Evolutionary conservation across 2,113 vertebrate species (phyloP).

Genomic region (Herpetotheres cachinnans): DNA sequence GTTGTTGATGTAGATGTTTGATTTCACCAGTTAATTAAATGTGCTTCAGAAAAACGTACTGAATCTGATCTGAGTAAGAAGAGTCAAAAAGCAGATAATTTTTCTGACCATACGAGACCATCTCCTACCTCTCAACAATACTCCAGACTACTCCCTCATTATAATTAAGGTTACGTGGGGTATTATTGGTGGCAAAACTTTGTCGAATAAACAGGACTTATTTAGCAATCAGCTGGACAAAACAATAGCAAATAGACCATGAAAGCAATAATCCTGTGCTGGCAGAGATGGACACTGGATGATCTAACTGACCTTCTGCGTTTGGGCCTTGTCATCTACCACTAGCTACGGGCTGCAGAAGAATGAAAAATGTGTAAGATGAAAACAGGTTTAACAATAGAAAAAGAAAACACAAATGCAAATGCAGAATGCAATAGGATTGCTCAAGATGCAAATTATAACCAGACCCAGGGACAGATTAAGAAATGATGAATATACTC

Average conservation of each 20-base stretch:
- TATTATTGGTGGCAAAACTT: conserved; percentile 26
- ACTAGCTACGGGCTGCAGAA: conserved; percentile 13
- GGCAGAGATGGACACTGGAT: neutral
- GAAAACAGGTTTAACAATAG: conserved; percentile 54
- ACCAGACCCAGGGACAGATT: conserved; percentile 11
- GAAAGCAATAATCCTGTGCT: conserved; percentile 24
- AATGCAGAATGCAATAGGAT: neutral
- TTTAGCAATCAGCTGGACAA: neutral
- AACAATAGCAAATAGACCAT: conserved; percentile 28
- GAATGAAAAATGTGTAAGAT: conserved; percentile 29
- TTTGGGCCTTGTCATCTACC: conserved; percentile 25
- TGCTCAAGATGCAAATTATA: conserved; percentile 53
- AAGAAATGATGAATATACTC: conserved; percentile 23
- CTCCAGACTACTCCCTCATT: neutral
- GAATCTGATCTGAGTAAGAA: neutral
- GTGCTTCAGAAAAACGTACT: neutral
- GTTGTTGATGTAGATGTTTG: neutral
- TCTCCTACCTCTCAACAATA: neutral
- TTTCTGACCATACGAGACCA: neutral
- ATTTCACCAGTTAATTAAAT: neutral
- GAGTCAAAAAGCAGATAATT: neutral
- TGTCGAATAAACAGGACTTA: neutral
- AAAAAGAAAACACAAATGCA: conserved; percentile 40
- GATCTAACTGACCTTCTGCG: conserved; percentile 18
- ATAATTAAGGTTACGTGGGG: conserved; percentile 1